Conservation (phyloP, 1,140 invertebrate species). For the Drosophila pandora region DNA sequence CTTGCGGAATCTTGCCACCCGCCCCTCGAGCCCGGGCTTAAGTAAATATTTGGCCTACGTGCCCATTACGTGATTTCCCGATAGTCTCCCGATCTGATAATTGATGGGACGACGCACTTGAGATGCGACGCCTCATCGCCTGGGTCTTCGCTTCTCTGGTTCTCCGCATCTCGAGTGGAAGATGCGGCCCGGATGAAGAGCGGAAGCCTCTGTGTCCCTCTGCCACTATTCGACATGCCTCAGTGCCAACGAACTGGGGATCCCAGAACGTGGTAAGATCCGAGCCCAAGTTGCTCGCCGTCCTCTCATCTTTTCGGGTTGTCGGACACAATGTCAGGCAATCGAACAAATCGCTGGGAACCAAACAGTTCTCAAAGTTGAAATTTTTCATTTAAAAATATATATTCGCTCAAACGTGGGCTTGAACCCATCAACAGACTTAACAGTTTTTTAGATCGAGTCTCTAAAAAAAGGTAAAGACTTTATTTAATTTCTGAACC, state of each 20-base stretch:
- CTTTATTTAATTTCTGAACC: too few species aligned
- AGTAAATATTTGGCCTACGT: slow-evolving; percentile 80
- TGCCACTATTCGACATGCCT: slow-evolving; percentile 24
- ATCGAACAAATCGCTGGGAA: slow-evolving; percentile 24
- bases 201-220: neutral
- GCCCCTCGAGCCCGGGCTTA: slow-evolving; percentile 50
- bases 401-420: too few species aligned
- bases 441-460: too few species aligned
- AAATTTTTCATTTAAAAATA: neutral
- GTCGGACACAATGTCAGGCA: slow-evolving; percentile 3
- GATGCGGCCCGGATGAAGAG: slow-evolving; percentile 4
- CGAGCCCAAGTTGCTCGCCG: slow-evolving; percentile 19
- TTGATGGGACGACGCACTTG: slow-evolving; percentile 41
- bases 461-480: too few species aligned
- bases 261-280: slow-evolving; percentile 9
- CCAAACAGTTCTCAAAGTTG: neutral
- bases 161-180: slow-evolving; percentile 18
- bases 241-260: slow-evolving; percentile 31
- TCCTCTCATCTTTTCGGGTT: slow-evolving; percentile 23
- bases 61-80: slow-evolving; percentile 78
- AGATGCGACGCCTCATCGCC: slow-evolving; percentile 26
- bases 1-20: neutral
- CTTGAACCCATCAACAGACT: too few species aligned
- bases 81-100: slow-evolving; percentile 62
- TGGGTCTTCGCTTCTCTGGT: slow-evolving; percentile 6